phyloP scores from a whole-genome alignment of 2,888 invertebrate species.

The Amorpha juglandis region DNA sequence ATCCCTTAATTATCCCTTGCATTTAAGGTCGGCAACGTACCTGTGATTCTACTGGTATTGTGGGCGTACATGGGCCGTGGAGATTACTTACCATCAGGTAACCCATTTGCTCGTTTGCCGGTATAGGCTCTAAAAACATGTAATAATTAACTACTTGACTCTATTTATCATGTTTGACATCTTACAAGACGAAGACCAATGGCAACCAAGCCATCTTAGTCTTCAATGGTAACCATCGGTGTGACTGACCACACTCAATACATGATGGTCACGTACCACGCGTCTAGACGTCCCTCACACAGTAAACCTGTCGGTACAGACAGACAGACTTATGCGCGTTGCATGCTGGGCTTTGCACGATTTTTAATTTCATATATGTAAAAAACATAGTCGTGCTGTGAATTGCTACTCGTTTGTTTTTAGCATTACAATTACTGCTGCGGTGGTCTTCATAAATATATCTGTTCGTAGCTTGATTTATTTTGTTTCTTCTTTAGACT shows the following conservation, averaged over 20 bases:
- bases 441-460: background rate
- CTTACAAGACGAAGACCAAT: background rate
- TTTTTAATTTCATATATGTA: constrained; percentile 15
- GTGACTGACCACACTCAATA: constrained; percentile 31
- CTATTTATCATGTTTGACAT: background rate
- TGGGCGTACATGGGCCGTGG: too few species aligned
- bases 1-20: too few species aligned
- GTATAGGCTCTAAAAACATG: too few species aligned
- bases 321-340: constrained; percentile 22
- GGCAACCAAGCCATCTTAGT: background rate
- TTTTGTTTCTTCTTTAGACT: background rate
- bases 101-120: too few species aligned
- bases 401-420: constrained; percentile 5
- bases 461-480: background rate
- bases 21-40: too few species aligned
- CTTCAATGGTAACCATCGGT: constrained; percentile 15
- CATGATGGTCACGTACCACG: constrained; percentile 25
- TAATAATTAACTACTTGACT: background rate
- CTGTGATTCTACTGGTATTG: too few species aligned
- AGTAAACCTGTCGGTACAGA: constrained; percentile 29
- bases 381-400: background rate
- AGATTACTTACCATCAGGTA: too few species aligned
- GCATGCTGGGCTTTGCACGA: constrained; percentile 15
- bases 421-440: background rate
- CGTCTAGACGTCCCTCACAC: constrained; percentile 29